These are phyloP conservation scores for Bombus haemorrhoidalis DNA, from an alignment of 1,140 invertebrate genomes.

Conservation along the genomic window DNA sequence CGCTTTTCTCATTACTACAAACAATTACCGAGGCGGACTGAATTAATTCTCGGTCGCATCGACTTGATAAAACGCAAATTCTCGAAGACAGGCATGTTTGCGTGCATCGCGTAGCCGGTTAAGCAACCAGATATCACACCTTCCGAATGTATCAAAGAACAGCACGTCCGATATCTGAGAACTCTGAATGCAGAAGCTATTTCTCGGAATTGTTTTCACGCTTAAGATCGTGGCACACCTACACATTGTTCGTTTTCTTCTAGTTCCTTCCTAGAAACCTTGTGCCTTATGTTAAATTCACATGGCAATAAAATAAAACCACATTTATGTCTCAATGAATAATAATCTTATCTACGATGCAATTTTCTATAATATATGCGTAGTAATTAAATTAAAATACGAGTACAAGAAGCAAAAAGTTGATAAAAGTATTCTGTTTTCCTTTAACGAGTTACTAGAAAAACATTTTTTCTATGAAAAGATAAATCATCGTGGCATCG, in stretches of 20 bases:
- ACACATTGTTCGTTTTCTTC: conserved; percentile 4
- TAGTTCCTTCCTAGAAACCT: conserved; percentile 10
- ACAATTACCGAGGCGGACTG: background rate
- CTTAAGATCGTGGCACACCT: conserved; percentile 50
- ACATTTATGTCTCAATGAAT: background rate
- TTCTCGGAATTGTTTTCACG: conserved; percentile 74
- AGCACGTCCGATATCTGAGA: conserved; percentile 66
- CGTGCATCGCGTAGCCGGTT: conserved; percentile 38
- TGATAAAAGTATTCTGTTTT: background rate
- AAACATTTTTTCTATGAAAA: background rate
- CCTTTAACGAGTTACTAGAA: background rate
- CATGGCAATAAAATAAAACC: background rate
- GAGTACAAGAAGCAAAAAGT: background rate
- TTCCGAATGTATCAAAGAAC: conserved; percentile 59
- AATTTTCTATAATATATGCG: background rate
- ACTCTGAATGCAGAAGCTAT: conserved; percentile 60
- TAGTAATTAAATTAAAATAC: background rate
- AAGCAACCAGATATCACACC: conserved; percentile 69
- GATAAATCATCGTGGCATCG: background rate
- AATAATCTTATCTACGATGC: background rate
- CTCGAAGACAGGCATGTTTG: conserved; percentile 39
- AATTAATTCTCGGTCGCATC: background rate
- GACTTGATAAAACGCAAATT: background rate
- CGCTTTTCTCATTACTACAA: conserved; percentile 21
- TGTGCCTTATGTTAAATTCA: background rate